Evolutionary conservation across 2,113 vertebrate species (phyloP).

Genomic region (Anser brachyrhynchus): DNA sequence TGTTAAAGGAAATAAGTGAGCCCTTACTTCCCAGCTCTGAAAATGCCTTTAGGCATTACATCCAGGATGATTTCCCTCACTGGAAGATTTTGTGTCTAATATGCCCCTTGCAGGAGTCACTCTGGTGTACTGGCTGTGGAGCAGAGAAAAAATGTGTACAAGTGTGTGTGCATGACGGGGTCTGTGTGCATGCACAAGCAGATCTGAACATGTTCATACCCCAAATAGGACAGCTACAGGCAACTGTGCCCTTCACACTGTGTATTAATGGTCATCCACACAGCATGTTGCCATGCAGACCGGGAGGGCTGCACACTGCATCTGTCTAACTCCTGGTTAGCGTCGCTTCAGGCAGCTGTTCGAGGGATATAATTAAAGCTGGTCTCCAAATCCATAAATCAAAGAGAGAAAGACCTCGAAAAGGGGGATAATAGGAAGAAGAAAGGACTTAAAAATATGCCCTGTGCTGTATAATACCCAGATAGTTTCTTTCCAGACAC

Average conservation of each 20-base stretch:
- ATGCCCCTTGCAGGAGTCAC: neutral
- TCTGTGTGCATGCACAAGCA: neutral
- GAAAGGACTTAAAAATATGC: neutral
- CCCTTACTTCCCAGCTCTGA: neutral
- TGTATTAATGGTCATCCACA: neutral
- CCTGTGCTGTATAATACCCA: neutral
- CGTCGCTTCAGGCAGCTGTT: neutral
- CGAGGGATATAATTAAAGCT: slow-evolving; percentile 32
- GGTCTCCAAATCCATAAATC: slow-evolving; percentile 39
- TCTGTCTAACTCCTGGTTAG: neutral
- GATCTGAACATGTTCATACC: fast-evolving
- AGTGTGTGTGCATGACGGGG: neutral
- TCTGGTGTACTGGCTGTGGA: neutral
- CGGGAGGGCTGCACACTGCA: neutral
- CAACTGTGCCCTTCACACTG: neutral
- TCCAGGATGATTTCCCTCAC: neutral
- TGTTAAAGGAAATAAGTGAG: neutral
- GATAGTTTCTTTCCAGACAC: neutral
- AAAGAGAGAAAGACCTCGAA: slow-evolving; percentile 17
- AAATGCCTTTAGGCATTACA: neutral
- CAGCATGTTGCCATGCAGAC: neutral
- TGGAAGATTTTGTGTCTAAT: neutral
- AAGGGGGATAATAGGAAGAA: neutral
- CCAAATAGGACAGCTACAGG: neutral
- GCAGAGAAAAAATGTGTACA: neutral